Evolutionary conservation across 2,888 invertebrate species (phyloP).

Genomic region (Dolichopus griseipennis): DNA sequence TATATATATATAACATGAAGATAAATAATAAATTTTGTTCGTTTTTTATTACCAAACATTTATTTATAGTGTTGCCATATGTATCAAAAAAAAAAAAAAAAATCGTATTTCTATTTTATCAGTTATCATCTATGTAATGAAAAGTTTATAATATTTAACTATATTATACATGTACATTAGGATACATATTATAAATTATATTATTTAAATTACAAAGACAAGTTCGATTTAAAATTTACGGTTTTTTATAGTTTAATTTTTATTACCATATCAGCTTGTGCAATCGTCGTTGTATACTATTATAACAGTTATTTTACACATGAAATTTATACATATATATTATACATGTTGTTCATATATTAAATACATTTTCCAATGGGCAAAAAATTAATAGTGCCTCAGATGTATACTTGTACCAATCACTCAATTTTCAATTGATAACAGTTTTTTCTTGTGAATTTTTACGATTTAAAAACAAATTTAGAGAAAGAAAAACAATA

Average conservation of each 20-base stretch:
- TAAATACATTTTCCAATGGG: not conserved
- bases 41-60: too few species aligned
- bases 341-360: not conserved
- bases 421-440: not conserved
- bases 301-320: not conserved
- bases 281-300: not conserved
- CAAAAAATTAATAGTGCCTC: not conserved
- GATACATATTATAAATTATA: too few species aligned
- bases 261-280: slow-evolving; percentile 1
- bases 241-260: not conserved
- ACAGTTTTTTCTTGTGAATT: not conserved
- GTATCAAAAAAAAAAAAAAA: too few species aligned
- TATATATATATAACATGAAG: too few species aligned
- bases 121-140: too few species aligned
- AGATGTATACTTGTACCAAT: not conserved
- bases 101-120: too few species aligned
- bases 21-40: too few species aligned
- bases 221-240: not conserved
- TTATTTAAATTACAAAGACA: too few species aligned
- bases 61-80: too few species aligned
- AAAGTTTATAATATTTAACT: too few species aligned
- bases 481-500: not conserved
- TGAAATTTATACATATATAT: not conserved
- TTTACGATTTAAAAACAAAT: not conserved
- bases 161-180: too few species aligned